A percentile compares a stretch with the other conserved stretches of the same genome.
phyloP scores from a whole-genome alignment of 2,113 vertebrate genomes.

The Cisticola juncidis region DNA sequence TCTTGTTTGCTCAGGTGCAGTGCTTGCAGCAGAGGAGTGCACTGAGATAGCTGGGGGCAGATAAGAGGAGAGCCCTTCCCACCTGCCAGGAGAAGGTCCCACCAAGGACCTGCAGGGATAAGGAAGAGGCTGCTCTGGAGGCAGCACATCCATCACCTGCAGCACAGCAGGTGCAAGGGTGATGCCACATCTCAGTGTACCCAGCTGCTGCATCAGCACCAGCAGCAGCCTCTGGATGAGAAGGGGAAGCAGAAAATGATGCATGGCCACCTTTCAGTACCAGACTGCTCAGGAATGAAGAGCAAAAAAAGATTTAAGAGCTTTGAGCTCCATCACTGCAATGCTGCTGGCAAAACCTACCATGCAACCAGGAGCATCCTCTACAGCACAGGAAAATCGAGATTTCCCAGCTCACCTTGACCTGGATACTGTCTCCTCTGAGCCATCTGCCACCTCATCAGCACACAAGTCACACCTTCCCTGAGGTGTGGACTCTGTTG shows the following conservation, averaged over 20 bases:
- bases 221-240: not conserved
- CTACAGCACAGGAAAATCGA: not conserved
- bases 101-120: not conserved
- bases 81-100: not conserved
- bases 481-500: fast-evolving
- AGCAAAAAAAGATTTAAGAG: not conserved
- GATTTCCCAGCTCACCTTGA: not conserved
- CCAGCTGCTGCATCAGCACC: not conserved
- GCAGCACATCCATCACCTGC: not conserved
- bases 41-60: fast-evolving
- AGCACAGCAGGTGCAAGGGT: not conserved
- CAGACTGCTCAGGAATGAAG: not conserved
- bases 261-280: not conserved
- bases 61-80: not conserved
- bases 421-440: not conserved
- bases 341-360: not conserved
- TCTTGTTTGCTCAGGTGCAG: not conserved
- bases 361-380: not conserved
- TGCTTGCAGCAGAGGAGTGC: not conserved
- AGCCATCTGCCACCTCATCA: not conserved
- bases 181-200: not conserved
- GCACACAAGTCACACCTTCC: not conserved
- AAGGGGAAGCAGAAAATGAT: not conserved
- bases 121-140: not conserved
- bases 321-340: not conserved